A percentile compares a stretch with the other conserved stretches of the same genome.
phyloP scores from a whole-genome alignment of 2,113 vertebrate species.

The Climacteris rufus region DNA sequence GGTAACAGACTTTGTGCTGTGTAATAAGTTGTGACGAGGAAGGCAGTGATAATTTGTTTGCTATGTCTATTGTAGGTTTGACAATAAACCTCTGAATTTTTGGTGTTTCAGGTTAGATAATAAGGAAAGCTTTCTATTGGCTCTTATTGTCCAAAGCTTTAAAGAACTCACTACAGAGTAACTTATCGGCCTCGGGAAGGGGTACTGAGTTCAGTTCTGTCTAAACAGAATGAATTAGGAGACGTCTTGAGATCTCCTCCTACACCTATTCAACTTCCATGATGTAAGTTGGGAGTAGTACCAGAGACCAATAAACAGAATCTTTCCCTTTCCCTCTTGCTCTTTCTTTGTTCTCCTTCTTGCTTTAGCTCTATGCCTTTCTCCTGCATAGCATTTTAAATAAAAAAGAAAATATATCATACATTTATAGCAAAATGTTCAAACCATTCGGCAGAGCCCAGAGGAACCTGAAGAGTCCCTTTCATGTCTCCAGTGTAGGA shows the following conservation, averaged over 20 bases:
- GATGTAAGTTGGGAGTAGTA: neutral
- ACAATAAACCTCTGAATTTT: neutral
- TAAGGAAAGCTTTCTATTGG: neutral
- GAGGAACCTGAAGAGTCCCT: neutral
- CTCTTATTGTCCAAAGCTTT: neutral
- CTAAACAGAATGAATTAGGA: neutral
- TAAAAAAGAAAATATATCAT: neutral
- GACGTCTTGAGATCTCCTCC: neutral
- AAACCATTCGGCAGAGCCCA: neutral
- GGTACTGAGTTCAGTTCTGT: neutral
- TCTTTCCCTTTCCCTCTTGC: neutral
- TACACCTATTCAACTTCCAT: neutral
- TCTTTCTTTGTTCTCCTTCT: neutral
- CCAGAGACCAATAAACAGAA: neutral
- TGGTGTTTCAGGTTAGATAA: neutral
- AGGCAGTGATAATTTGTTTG: neutral
- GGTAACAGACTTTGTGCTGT: neutral
- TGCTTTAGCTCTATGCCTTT: neutral
- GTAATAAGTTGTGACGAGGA: neutral
- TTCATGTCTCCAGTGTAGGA: neutral
- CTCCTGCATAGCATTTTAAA: neutral
- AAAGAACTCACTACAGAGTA: neutral
- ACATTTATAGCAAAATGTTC: neutral
- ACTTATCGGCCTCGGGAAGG: neutral
- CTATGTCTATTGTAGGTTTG: neutral